phyloP scores from a whole-genome alignment of 2,797 vertebrate genomes.

The Hapalemur alaotrensis region DNA sequence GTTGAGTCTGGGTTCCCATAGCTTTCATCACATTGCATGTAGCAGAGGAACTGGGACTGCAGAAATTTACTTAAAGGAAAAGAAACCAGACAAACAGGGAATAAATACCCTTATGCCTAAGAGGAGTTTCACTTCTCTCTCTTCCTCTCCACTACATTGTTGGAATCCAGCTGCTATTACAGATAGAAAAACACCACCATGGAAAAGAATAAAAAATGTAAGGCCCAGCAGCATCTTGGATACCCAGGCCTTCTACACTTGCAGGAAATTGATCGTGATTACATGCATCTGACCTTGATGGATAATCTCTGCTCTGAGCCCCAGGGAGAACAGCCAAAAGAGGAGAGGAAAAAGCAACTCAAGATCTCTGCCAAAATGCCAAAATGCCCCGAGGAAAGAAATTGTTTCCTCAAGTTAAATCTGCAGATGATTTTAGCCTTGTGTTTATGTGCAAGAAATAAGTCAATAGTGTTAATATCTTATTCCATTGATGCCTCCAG shows the following conservation, averaged over 20 bases:
- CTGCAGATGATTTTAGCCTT: slow-evolving; percentile 73
- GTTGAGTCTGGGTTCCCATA: not conserved
- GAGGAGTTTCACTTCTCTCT: slow-evolving; percentile 58
- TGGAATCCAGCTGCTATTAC: slow-evolving; percentile 56
- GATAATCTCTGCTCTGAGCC: slow-evolving; percentile 31
- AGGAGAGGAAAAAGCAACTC: slow-evolving; percentile 41
- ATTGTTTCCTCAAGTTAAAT: slow-evolving; percentile 72
- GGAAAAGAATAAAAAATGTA: slow-evolving; percentile 56
- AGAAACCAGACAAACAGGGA: slow-evolving; percentile 37
- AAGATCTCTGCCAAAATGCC: slow-evolving; percentile 71
- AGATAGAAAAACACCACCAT: slow-evolving; percentile 42
- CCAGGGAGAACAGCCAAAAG: slow-evolving; percentile 27
- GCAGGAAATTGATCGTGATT: slow-evolving; percentile 77
- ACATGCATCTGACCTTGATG: slow-evolving; percentile 70
- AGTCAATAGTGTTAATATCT: slow-evolving; percentile 45
- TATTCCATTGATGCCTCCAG: slow-evolving; percentile 7
- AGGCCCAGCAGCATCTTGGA: not conserved
- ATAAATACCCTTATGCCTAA: slow-evolving; percentile 52
- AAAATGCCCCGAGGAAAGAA: slow-evolving; percentile 70
- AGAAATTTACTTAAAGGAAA: slow-evolving; percentile 38
- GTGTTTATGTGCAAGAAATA: slow-evolving; percentile 54
- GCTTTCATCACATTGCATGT: slow-evolving; percentile 58
- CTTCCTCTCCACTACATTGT: not conserved
- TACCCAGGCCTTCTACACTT: slow-evolving; percentile 9
- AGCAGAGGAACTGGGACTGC: slow-evolving; percentile 5